Evolutionary conservation across 1,140 invertebrate genomes (phyloP), one percentile per base, ranked within the genome.

Genomic region (Mamestra configurata): DNA sequence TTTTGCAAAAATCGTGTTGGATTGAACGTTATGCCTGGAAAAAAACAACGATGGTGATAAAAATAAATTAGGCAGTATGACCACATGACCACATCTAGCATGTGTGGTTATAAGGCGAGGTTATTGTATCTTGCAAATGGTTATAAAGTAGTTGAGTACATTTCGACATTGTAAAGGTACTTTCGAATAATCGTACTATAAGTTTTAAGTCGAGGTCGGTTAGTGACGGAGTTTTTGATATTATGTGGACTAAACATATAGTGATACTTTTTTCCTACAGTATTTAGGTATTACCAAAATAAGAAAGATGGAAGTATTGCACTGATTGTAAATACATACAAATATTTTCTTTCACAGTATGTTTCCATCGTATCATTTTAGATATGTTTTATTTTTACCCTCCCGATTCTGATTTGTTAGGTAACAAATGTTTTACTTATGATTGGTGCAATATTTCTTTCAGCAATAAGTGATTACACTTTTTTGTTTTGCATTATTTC

Each of bases 251-350:
- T 10, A 57, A 61, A 61, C 35, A 35, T 37, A 66, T 66, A 40
- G 35, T 66, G 61, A 66, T 66, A 66, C 1, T 66, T 22, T 66
- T 31, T 59, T 66, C 35, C 61, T 66, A 43, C 61, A 66, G 61
- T 43, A 66, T 66, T 66, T 66, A 66, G 61, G 35, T 66, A 40
- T 37, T 66, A 66, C 61, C 61, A 66, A 66, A 66, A 66, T 66
- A 66, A 66, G 8, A 20, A 35, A 61, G 4, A 31, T 31, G 27
- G 27, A 40, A 66, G n/a, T 66, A 66, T 66, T 66, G 35, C 35
- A 40, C 31, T 7, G 7, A 11, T 31, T 20, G 8, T 40, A 37
- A 37, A 64, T 64, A 4, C 10, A 11, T 40, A 40, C 37, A 1
- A 1, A 22, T 11, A 8, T 0, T 55, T 31, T 6, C 10, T 59